Conservation (phyloP, 2,113 vertebrate genomes). For the Actenoides lindsayi region DNA sequence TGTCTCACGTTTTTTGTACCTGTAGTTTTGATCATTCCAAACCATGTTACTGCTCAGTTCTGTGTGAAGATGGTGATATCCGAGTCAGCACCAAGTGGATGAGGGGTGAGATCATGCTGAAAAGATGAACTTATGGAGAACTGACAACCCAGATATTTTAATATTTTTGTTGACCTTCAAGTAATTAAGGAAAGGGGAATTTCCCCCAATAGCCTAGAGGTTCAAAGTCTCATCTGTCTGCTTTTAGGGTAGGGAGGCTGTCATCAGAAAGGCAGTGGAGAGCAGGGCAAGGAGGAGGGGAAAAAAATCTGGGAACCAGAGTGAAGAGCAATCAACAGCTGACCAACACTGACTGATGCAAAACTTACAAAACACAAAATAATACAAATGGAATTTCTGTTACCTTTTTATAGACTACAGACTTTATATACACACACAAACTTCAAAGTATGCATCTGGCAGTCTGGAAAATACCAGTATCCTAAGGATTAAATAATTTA, state of each 20-base stretch:
- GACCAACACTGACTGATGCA: conserved; percentile 16
- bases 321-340: conserved; percentile 25
- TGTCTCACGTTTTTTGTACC: neutral
- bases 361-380: conserved; percentile 48
- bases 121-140: neutral
- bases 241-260: conserved; percentile 27
- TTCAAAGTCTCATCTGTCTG: conserved; percentile 12
- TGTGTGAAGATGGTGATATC: neutral
- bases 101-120: neutral
- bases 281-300: neutral
- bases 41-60: neutral
- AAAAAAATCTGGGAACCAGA: neutral
- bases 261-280: conserved; percentile 15
- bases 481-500: conserved; percentile 64
- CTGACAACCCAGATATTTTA: conserved; percentile 42
- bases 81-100: neutral
- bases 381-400: neutral
- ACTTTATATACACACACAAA: conserved; percentile 39
- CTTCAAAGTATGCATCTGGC: conserved; percentile 16
- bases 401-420: conserved; percentile 37
- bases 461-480: conserved; percentile 43
- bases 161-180: conserved; percentile 68
- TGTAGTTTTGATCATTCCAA: neutral
- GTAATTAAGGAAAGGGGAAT: conserved; percentile 37
- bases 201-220: neutral